Evolutionary conservation across 2,888 invertebrate species (phyloP).

Genomic region (Xanthorhoe designata): DNA sequence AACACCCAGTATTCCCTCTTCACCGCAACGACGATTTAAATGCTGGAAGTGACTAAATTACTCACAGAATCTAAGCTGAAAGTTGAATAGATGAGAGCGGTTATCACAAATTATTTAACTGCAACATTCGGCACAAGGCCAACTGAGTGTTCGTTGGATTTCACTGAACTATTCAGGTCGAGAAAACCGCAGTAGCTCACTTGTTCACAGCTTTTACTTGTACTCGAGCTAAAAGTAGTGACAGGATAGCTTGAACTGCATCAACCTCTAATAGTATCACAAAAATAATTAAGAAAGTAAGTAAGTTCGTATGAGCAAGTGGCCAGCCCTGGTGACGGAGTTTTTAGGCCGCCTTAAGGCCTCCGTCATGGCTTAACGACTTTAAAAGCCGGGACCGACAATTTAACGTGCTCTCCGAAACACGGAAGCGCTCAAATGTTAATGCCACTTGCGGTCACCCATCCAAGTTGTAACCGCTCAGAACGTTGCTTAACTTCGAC

Average conservation of each 20-base stretch:
- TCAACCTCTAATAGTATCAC: not conserved
- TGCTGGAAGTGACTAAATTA: constrained; percentile 62
- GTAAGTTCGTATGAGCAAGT: too few species aligned
- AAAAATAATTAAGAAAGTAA: too few species aligned
- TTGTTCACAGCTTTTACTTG: constrained; percentile 64
- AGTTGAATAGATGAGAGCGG: constrained; percentile 78
- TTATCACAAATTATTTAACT: constrained; percentile 81
- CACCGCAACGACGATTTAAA: constrained; percentile 38
- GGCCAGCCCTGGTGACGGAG: too few species aligned
- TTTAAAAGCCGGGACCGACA: too few species aligned
- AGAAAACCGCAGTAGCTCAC: constrained; percentile 76
- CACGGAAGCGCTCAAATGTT: too few species aligned
- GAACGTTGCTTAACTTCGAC: too few species aligned
- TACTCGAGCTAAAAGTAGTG: constrained; percentile 15
- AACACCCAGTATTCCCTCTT: not conserved
- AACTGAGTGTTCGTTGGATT: constrained; percentile 73
- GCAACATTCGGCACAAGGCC: constrained; percentile 80
- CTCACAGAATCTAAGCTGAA: constrained; percentile 64
- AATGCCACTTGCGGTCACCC: too few species aligned
- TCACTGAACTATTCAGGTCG: constrained; percentile 80
- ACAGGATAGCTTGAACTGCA: constrained; percentile 12
- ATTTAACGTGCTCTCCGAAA: too few species aligned
- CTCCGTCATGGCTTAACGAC: too few species aligned
- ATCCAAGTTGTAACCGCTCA: too few species aligned
- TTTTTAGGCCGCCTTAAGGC: too few species aligned